Conservation (phyloP, 1,140 invertebrate species). For the Orius laevigatus region DNA sequence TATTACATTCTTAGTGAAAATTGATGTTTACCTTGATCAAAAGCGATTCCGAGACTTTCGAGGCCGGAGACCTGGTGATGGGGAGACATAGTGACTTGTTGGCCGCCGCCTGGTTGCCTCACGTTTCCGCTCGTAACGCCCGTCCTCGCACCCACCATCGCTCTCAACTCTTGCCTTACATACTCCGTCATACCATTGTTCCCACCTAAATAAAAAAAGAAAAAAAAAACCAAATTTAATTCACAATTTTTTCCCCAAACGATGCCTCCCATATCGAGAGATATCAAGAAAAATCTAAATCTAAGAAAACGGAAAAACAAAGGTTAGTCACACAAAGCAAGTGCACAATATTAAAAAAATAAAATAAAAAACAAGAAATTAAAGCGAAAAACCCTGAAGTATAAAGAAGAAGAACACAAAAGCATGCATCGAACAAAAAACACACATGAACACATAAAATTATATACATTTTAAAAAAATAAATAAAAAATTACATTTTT, state of each 20-base stretch:
- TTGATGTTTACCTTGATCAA: slow-evolving; percentile 29
- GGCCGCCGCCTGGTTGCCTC: slow-evolving; percentile 15
- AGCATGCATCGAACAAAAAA: background rate
- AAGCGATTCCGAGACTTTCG: slow-evolving; percentile 47
- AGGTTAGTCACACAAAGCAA: slow-evolving; percentile 1
- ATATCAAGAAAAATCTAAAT: background rate
- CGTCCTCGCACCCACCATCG: slow-evolving; percentile 65
- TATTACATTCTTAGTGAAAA: slow-evolving; percentile 26
- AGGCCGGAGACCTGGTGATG: slow-evolving; percentile 16
- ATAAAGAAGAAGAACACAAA: background rate
- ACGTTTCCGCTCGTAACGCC: slow-evolving; percentile 30
- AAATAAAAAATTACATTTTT: background rate
- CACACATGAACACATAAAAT: slow-evolving; percentile 2
- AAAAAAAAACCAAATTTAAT: background rate
- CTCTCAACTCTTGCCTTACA: slow-evolving; percentile 63
- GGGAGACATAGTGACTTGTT: slow-evolving; percentile 21
- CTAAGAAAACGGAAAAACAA: background rate
- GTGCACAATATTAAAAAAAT: background rate
- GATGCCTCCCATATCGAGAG: background rate
- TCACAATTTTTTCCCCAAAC: background rate
- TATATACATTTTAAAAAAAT: background rate
- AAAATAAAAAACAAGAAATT: background rate
- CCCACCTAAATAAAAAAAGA: slow-evolving; percentile 15
- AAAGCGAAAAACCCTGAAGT: background rate
- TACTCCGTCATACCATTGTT: slow-evolving; percentile 22